These are phyloP conservation scores for Cephalotes varians DNA, from an alignment of 2,888 invertebrate species.

Conservation along the genomic window DNA sequence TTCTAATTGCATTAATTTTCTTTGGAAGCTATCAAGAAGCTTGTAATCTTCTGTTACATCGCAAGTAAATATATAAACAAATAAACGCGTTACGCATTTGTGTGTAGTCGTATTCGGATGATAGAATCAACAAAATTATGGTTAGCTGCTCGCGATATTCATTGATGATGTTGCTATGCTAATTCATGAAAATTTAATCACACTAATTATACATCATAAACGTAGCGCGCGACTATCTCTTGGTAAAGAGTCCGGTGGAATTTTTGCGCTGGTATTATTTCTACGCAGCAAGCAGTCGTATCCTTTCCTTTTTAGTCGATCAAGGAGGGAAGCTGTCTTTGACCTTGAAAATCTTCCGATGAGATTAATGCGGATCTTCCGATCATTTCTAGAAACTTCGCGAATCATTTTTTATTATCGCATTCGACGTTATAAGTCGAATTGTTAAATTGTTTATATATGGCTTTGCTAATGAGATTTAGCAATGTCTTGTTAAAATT, in stretches of 20 bases:
- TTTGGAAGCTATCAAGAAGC: neutral
- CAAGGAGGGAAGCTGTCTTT: neutral
- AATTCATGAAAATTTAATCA: conserved; percentile 3
- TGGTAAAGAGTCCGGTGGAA: neutral
- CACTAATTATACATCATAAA: neutral
- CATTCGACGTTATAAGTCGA: neutral
- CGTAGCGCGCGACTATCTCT: neutral
- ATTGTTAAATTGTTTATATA: neutral
- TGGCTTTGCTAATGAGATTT: neutral
- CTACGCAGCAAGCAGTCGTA: neutral
- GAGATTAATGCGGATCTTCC: neutral
- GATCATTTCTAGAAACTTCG: neutral
- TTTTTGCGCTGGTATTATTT: neutral
- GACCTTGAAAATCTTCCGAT: neutral
- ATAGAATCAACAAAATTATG: neutral
- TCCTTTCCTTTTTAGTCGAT: neutral
- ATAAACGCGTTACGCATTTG: neutral
- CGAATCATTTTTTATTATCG: no score
- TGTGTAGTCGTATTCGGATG: neutral
- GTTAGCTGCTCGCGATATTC: neutral
- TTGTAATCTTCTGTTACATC: neutral
- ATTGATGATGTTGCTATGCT: neutral
- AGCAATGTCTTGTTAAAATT: neutral
- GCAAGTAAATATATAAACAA: neutral
- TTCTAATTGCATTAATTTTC: neutral